Percentiles rank a stretch among this genome's conserved stretches.
phyloP scores from a whole-genome alignment of 2,888 invertebrate species.

The Eupelmus urozonus region DNA sequence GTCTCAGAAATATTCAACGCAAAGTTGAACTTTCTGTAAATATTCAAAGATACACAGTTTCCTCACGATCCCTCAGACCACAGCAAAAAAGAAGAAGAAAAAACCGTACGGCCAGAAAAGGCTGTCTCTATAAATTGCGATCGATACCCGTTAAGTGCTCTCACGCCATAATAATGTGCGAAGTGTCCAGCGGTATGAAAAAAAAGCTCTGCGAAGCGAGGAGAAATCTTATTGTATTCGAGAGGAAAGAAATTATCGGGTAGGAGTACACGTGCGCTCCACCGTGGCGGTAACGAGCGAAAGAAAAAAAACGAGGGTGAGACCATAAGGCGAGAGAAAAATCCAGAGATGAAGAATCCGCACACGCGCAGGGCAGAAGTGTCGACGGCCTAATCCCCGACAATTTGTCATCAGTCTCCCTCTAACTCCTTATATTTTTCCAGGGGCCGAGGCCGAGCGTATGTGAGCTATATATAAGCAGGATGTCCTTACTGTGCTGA shows the following conservation, averaged over 20 bases:
- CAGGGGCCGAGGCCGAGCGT: constrained; percentile 2
- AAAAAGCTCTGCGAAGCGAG: background rate
- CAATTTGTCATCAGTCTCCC: constrained; percentile 70
- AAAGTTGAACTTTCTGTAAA: too few relatives aligned
- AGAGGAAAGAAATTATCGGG: background rate
- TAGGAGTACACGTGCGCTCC: background rate
- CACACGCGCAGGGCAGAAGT: background rate
- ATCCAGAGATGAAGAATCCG: constrained; percentile 6
- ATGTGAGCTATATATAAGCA: constrained; percentile 59
- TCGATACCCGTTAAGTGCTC: too few relatives aligned
- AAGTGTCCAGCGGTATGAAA: background rate
- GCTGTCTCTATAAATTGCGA: too few relatives aligned
- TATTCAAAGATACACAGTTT: too few relatives aligned
- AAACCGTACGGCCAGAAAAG: too few relatives aligned
- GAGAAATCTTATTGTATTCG: background rate
- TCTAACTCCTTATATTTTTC: constrained; percentile 64
- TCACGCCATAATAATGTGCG: too few relatives aligned
- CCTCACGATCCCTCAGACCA: background rate
- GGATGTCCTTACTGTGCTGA: too few relatives aligned
- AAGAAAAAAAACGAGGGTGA: background rate
- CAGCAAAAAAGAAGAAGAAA: too few relatives aligned
- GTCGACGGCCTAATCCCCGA: constrained; percentile 65
- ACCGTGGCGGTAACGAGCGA: background rate
- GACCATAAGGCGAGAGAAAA: background rate
- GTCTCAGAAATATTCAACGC: too few relatives aligned